These are phyloP conservation scores for Lypha dubia DNA, from an alignment of 2,888 invertebrate species.

Conservation along the genomic window DNA sequence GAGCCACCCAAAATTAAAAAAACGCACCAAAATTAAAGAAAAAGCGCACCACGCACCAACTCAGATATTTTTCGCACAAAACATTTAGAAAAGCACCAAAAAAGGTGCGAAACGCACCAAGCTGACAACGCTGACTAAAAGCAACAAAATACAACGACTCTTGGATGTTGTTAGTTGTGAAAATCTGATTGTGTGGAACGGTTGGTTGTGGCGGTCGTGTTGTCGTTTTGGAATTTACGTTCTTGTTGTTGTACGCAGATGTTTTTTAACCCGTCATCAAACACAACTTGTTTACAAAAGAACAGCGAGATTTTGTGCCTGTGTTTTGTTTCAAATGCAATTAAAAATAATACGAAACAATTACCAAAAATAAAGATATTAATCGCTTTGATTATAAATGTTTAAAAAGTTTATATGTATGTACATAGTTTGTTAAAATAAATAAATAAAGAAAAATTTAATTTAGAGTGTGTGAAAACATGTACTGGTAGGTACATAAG, in stretches of 20 bases:
- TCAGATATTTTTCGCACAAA: no score
- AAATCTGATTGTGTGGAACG: conserved; percentile 56
- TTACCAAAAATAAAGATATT: background rate
- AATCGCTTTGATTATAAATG: background rate
- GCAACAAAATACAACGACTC: conserved; percentile 59
- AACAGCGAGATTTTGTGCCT: conserved; percentile 1
- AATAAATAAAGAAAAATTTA: background rate
- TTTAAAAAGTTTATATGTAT: background rate
- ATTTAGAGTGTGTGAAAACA: background rate
- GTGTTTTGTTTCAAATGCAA: conserved; percentile 33
- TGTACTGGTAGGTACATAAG: no score
- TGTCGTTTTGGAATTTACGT: conserved; percentile 1
- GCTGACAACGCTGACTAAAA: background rate
- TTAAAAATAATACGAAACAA: no score
- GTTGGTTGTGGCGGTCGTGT: conserved; percentile 27
- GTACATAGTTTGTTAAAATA: background rate
- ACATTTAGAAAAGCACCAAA: no score
- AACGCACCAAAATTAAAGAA: no score
- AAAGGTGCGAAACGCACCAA: no score
- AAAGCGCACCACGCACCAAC: no score
- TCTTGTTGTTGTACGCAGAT: conserved; percentile 17
- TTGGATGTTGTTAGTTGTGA: conserved; percentile 59
- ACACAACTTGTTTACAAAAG: conserved; percentile 43
- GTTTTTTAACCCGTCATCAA: conserved; percentile 13
- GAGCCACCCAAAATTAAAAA: no score